Percentiles rank a stretch among this genome's conserved stretches.
Evolutionary conservation across 2,113 vertebrate species (phyloP).

Genomic region (Raja brachyura): DNA sequence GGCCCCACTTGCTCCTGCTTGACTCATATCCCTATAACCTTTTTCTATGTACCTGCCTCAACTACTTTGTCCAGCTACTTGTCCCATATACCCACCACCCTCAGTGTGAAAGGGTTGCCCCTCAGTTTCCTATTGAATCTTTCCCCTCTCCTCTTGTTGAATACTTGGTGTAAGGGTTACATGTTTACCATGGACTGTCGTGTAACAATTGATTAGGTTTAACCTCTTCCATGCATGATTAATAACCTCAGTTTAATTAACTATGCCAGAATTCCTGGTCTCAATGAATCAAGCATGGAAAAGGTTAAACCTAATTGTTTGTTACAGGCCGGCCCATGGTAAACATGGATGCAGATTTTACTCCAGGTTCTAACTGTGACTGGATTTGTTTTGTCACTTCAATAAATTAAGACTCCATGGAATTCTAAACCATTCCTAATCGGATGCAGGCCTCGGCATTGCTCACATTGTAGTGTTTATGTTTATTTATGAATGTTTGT

Average conservation of each 20-base stretch:
- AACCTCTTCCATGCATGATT: too few relatives aligned
- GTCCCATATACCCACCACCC: too few relatives aligned
- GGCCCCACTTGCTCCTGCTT: too few relatives aligned
- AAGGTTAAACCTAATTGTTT: background rate
- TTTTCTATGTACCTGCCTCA: too few relatives aligned
- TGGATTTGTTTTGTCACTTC: background rate
- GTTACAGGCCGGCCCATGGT: background rate
- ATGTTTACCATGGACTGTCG: too few relatives aligned
- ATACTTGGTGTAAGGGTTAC: background rate
- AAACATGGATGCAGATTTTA: background rate
- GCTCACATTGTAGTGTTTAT: conserved; percentile 18
- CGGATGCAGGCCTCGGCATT: background rate
- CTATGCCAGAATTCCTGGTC: too few relatives aligned
- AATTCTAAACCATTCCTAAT: conserved; percentile 18
- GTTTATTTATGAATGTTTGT: conserved; percentile 18
- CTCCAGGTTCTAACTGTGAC: background rate
- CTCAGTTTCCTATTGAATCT: too few relatives aligned
- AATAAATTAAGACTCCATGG: background rate
- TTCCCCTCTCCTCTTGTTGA: background rate
- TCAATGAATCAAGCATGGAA: background rate
- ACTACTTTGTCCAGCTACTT: too few relatives aligned
- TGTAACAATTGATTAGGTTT: too few relatives aligned
- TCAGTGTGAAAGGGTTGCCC: too few relatives aligned
- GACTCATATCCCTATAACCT: too few relatives aligned
- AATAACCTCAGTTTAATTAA: too few relatives aligned